Conservation (phyloP, 2,888 invertebrate genomes). For the Lampropteryx suffumata region DNA sequence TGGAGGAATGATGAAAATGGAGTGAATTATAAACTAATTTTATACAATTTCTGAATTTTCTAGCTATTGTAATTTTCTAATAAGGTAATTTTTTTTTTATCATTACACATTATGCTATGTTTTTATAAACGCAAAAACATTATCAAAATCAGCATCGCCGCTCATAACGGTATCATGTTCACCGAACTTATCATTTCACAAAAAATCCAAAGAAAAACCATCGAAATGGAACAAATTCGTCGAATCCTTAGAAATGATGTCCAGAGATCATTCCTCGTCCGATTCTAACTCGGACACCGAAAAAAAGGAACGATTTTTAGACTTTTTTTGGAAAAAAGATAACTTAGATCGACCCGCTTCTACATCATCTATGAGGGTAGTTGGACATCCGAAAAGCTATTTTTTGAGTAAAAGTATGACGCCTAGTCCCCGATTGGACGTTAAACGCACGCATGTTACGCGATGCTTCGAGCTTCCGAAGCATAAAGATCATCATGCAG, state of each 20-base stretch:
- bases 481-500: too few species aligned
- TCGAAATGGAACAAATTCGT: constrained; percentile 62
- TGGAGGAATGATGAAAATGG: constrained; percentile 1
- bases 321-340: constrained; percentile 54
- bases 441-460: constrained; percentile 49
- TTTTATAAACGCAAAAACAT: not conserved
- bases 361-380: constrained; percentile 44
- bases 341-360: constrained; percentile 22
- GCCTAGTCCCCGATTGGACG: constrained; percentile 55
- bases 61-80: constrained; percentile 2
- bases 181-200: constrained; percentile 34
- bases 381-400: constrained; percentile 28
- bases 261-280: constrained; percentile 48
- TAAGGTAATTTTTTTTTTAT: constrained; percentile 26
- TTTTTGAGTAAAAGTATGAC: constrained; percentile 54
- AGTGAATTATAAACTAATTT: not conserved
- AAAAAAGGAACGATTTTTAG: constrained; percentile 47
- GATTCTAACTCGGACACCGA: constrained; percentile 45
- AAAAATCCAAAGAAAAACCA: constrained; percentile 33
- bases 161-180: constrained; percentile 58
- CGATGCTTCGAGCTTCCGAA: constrained; percentile 63
- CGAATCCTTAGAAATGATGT: constrained; percentile 54
- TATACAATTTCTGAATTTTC: constrained; percentile 2
- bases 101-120: constrained; percentile 23
- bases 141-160: constrained; percentile 38